These are phyloP conservation scores for Aurelia aurita DNA, from an alignment of 30 jellyfish, hydroid and myxozoan species.

Conservation along the genomic window DNA sequence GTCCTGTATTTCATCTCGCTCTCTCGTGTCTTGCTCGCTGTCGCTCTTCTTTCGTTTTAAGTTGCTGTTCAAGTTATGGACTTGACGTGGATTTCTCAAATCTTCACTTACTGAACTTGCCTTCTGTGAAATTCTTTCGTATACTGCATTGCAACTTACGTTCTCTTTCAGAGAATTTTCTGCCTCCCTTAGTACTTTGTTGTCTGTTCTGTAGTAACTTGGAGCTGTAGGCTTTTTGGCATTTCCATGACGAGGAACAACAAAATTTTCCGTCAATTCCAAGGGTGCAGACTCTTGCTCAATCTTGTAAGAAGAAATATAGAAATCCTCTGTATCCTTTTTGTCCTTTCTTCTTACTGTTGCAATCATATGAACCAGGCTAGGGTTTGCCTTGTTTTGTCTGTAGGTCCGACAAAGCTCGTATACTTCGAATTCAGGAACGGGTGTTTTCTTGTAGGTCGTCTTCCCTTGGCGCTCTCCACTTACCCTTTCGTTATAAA, in stretches of 20 bases:
- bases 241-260: neutral
- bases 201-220: slow-evolving; percentile 6
- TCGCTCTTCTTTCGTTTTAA: too few relatives aligned
- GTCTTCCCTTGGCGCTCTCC: too few relatives aligned
- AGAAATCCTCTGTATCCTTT: neutral
- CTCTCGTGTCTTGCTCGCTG: neutral
- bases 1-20: neutral
- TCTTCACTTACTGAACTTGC: slow-evolving; percentile 3
- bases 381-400: slow-evolving; percentile 7
- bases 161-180: neutral
- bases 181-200: neutral
- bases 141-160: neutral
- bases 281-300: neutral
- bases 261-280: too few relatives aligned
- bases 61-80: neutral
- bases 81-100: slow-evolving; percentile 6
- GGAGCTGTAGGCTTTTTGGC: slow-evolving; percentile 33
- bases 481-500: too few relatives aligned
- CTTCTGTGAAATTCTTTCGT: too few relatives aligned
- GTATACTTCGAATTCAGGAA: neutral
- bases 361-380: neutral
- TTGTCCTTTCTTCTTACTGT: neutral
- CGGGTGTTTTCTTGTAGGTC: too few relatives aligned
- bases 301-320: neutral
- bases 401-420: neutral